Conservation (phyloP, 2,797 vertebrate species). For the Myripristis jacobus region DNA sequence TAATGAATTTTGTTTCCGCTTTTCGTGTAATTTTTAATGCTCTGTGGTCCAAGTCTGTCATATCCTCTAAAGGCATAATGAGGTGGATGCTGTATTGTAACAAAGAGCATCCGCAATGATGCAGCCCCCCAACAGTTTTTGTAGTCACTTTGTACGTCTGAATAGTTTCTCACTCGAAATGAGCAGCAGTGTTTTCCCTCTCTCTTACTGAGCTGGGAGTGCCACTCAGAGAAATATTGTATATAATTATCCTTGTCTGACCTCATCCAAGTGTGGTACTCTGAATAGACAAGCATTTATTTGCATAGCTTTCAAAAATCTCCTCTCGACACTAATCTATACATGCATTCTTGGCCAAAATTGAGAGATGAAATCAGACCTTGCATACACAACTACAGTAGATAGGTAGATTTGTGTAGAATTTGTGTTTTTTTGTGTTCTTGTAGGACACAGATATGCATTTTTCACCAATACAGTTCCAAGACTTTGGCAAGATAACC, state of each 20-base stretch:
- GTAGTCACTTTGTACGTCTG: constrained; percentile 3
- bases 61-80: constrained; percentile 36
- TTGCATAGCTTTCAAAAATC: constrained; percentile 29
- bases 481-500: too few relatives aligned
- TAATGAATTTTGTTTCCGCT: constrained; percentile 29
- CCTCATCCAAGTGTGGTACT: constrained; percentile 17
- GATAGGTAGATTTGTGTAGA: too few relatives aligned
- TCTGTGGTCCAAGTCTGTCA: constrained; percentile 24
- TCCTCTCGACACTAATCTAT: constrained; percentile 14
- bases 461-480: too few relatives aligned
- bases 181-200: constrained; percentile 16
- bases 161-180: constrained; percentile 17
- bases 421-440: too few relatives aligned
- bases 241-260: constrained; percentile 13
- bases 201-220: constrained; percentile 3
- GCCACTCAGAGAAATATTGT: not conserved
- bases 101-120: constrained; percentile 27
- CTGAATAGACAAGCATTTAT: constrained; percentile 22
- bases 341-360: not conserved
- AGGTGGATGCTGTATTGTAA: constrained; percentile 1
- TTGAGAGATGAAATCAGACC: not conserved
- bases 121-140: not conserved
- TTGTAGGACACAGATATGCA: too few relatives aligned
- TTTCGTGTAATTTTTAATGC: constrained; percentile 28
- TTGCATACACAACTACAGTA: too few relatives aligned